Evolutionary conservation across 2,888 invertebrate genomes (phyloP), one percentile per base, ranked within the genome.

Genomic region (Leistus spinibarbis): DNA sequence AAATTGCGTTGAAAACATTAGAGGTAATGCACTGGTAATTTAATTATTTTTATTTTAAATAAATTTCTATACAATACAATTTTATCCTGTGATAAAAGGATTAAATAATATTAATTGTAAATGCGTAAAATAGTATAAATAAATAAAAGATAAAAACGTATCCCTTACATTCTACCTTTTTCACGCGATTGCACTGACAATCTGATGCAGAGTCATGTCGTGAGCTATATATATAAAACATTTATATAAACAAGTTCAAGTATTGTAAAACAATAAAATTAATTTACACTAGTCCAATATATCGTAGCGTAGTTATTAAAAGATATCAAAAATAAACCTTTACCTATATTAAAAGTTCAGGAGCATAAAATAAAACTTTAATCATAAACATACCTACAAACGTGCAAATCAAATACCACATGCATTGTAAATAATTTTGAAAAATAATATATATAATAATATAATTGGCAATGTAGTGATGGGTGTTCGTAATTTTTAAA

Each of bases 1-100:
- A 78, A 66, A 65, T 70, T 57, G 62, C 79, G 56, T 62, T 78
- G 22, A 76, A 73, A 70, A 54, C 24, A 24, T 60, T 76, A 54
- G 63, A 76, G 57, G 23, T 70, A 23, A 73, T 66, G 54, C 69
- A 70, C 22, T 76, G 71, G 60, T 76, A 72, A 67, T 65, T 19
- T 66, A 24, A 23, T 64, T 23, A n/a, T n/a, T 62, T 66, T 76
- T 27, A 62, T 76, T 70, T 74, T 62, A 56, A 67, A 76, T 69
- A 60, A 69, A 67, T 54, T 53, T 27, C 40, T 68, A 69, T 76
- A 73, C 20, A 66, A 57, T 76, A 54, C 72, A 17, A 70, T 75
- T 67, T 22, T 22, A 60, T 60, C 17, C 60, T 20, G 19, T 67
- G 60, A 73, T 67, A 73, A 73, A 73, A 66, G 65, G 65, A 72